A percentile compares a stretch with the other conserved stretches of the same genome.
Evolutionary conservation across 1,140 invertebrate species (phyloP).

Genomic region (Ceratosolen fusciceps): DNA sequence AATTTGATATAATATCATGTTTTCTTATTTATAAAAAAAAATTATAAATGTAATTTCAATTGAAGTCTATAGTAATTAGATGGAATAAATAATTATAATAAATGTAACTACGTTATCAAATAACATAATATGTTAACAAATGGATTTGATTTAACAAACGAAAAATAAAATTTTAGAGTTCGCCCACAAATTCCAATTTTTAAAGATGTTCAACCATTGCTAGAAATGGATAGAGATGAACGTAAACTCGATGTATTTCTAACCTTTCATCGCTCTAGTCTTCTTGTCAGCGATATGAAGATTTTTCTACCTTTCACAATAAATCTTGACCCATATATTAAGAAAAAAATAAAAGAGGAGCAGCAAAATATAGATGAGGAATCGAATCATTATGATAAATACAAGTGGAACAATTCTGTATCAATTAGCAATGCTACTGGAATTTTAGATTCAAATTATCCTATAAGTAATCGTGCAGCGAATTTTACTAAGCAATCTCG

Average conservation of each 20-base stretch:
- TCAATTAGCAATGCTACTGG: background rate
- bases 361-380: constrained; percentile 79
- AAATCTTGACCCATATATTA: constrained; percentile 95
- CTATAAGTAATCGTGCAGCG: constrained; percentile 30
- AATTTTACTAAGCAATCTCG: constrained; percentile 43
- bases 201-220: constrained; percentile 89
- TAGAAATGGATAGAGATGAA: constrained; percentile 94
- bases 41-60: background rate
- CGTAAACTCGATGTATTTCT: constrained; percentile 95
- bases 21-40: no score
- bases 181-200: constrained; percentile 84
- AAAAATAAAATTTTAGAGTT: constrained; percentile 73
- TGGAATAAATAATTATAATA: background rate
- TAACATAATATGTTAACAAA: background rate
- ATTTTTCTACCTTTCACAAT: constrained; percentile 97
- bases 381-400: constrained; percentile 53
- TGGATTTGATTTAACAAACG: background rate
- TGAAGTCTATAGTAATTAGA: background rate
- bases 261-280: constrained; percentile 85
- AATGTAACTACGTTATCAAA: background rate
- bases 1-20: no score
- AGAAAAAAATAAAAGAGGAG: constrained; percentile 93
- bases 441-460: constrained; percentile 50
- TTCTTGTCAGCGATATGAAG: constrained; percentile 89
- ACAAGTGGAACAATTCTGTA: constrained; percentile 49